Evolutionary conservation across 2,113 vertebrate species (phyloP).

Genomic region (Australoheros scitulus): DNA sequence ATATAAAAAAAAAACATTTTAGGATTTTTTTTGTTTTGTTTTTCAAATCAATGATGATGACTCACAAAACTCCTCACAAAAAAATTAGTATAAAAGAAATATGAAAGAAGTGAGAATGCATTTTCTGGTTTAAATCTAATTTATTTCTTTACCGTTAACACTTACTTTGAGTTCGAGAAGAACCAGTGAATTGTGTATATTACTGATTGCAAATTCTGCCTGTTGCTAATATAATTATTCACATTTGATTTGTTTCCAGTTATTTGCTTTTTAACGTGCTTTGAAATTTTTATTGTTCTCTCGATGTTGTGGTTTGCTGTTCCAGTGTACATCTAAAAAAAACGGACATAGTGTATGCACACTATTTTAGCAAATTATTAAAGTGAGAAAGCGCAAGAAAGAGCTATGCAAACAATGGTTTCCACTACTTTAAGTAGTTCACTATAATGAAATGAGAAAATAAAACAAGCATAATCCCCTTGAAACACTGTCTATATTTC

Average conservation of each 20-base stretch:
- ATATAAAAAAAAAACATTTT: conserved; percentile 16
- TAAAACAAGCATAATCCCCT: background rate
- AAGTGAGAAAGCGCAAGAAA: background rate
- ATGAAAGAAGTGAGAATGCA: background rate
- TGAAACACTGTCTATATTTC: background rate
- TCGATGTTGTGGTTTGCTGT: background rate
- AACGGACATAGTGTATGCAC: background rate
- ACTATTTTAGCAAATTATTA: background rate
- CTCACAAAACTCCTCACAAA: conserved; percentile 13
- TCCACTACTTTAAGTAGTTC: background rate
- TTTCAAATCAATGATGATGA: conserved; percentile 9
- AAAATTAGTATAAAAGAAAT: background rate
- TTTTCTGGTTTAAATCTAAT: background rate
- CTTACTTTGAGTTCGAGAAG: background rate
- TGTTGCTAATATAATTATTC: background rate
- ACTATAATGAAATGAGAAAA: background rate
- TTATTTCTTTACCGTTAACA: background rate
- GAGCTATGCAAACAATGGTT: background rate
- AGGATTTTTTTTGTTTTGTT: background rate
- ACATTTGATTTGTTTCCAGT: background rate
- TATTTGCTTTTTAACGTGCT: background rate
- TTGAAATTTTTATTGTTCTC: background rate
- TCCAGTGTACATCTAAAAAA: background rate
- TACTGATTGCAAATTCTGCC: background rate
- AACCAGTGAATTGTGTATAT: background rate